Percentiles rank a stretch among this genome's conserved stretches.
phyloP scores from a whole-genome alignment of 2,113 vertebrate genomes.

The Athene noctua region DNA sequence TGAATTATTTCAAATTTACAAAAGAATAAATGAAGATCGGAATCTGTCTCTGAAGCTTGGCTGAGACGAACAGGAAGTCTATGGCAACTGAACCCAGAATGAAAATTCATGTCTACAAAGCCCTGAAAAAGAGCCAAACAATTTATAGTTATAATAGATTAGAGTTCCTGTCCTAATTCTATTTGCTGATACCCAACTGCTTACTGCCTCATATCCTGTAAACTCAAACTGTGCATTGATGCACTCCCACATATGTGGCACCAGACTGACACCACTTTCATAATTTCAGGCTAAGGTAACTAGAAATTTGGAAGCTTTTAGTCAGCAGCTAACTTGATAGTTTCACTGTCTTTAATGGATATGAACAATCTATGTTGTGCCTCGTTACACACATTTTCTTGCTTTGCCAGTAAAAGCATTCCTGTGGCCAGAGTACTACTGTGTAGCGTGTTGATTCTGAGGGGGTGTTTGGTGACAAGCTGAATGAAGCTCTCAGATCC shows the following conservation, averaged over 20 bases:
- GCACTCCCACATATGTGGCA: constrained; percentile 34
- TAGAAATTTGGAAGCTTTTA: constrained; percentile 36
- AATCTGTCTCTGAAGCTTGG: neutral
- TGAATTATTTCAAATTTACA: neutral
- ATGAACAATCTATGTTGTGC: neutral
- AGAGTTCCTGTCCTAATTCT: constrained; percentile 36
- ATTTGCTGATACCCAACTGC: neutral
- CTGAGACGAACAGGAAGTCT: neutral
- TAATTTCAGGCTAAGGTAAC: neutral
- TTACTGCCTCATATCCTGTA: constrained; percentile 30
- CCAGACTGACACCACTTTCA: neutral
- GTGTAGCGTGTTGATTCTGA: neutral
- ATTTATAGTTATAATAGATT: neutral
- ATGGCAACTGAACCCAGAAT: neutral
- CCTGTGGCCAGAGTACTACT: neutral
- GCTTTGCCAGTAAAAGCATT: neutral
- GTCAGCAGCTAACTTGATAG: constrained; percentile 27
- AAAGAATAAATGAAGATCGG: neutral
- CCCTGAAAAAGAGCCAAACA: neutral
- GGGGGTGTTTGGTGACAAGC: neutral
- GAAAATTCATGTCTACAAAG: neutral
- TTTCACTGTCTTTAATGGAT: constrained; percentile 22
- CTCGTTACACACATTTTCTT: neutral
- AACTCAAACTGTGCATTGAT: constrained; percentile 4
- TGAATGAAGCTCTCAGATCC: neutral